A percentile compares a stretch with the other conserved stretches of the same genome.
These are phyloP conservation scores for Meteorus colon DNA, from an alignment of 2,888 invertebrate genomes.

Conservation along the genomic window DNA sequence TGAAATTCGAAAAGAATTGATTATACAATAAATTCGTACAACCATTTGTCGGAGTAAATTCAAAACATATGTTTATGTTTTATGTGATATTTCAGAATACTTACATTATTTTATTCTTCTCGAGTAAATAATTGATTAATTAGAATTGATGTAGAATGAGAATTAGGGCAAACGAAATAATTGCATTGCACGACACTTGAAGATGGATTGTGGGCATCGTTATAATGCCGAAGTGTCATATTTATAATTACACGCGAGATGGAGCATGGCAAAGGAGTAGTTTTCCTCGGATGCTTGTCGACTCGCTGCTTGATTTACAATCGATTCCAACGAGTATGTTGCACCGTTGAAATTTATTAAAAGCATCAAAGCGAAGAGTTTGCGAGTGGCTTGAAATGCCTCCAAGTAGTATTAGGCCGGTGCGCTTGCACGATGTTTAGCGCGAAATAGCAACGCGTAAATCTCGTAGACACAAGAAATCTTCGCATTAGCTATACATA, in stretches of 20 bases:
- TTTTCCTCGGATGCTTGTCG: slow-evolving; percentile 36
- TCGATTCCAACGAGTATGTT: slow-evolving; percentile 54
- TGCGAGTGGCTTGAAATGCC: slow-evolving; percentile 53
- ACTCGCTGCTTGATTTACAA: slow-evolving; percentile 52
- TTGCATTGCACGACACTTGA: slow-evolving; percentile 34
- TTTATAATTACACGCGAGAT: slow-evolving; percentile 43
- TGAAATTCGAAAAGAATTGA: background rate
- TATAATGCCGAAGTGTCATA: slow-evolving; percentile 48
- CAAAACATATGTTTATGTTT: background rate
- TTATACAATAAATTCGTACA: background rate
- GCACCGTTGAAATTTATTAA: slow-evolving; percentile 57
- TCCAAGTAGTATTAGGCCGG: slow-evolving; percentile 52
- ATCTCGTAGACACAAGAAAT: slow-evolving; percentile 49
- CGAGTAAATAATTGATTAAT: slow-evolving; percentile 13
- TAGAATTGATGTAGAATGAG: slow-evolving; percentile 6
- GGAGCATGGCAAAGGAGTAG: slow-evolving; percentile 23
- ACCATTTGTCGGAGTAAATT: background rate
- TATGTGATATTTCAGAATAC: background rate
- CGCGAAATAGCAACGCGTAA: slow-evolving; percentile 55
- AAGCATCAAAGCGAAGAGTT: slow-evolving; percentile 54
- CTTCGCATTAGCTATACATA: slow-evolving; percentile 28
- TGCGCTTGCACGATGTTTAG: slow-evolving; percentile 49
- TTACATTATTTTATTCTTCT: background rate
- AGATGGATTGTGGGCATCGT: slow-evolving; percentile 43
- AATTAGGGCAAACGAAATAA: slow-evolving; percentile 38